A percentile compares a stretch with the other conserved stretches of the same genome.
phyloP scores from a whole-genome alignment of 64 coral and sea anemone species.

The Stichodactyla helianthus region DNA sequence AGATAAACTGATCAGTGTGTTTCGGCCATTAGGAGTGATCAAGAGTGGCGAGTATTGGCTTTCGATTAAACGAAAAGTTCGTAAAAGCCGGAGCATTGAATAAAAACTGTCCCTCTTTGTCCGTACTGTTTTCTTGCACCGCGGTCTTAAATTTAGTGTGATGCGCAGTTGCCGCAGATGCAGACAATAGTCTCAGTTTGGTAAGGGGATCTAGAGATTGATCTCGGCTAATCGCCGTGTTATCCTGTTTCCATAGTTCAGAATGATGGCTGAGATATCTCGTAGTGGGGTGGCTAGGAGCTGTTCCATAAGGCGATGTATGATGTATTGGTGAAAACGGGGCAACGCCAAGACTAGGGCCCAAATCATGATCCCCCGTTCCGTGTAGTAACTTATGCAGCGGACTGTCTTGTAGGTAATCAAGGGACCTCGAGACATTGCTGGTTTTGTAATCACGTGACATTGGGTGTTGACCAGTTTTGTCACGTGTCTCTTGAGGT shows the following conservation, averaged over 20 bases:
- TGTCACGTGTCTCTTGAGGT: too few species aligned
- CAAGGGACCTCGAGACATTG: not conserved
- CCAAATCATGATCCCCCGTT: not conserved
- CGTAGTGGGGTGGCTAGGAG: not conserved
- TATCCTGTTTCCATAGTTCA: not conserved
- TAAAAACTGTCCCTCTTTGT: not conserved
- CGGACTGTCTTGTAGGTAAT: not conserved
- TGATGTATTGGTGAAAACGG: constrained; percentile 22
- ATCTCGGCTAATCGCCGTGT: not conserved
- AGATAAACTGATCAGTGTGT: not conserved
- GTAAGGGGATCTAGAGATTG: not conserved
- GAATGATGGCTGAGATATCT: not conserved
- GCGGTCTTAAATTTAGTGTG: not conserved
- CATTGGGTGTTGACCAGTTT: not conserved
- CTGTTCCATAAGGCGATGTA: not conserved
- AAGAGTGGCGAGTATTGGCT: constrained; percentile 11
- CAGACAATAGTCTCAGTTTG: constrained; percentile 4
- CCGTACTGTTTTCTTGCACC: constrained; percentile 5
- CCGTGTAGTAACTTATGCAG: not conserved
- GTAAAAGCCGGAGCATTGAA: constrained; percentile 40
- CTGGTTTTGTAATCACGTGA: constrained; percentile 10
- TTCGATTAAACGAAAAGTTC: constrained; percentile 46
- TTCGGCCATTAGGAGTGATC: not conserved
- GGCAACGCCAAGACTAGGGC: not conserved
- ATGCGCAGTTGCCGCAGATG: not conserved